Evolutionary conservation across 1,140 invertebrate species (phyloP).

Genomic region (Cephus cinctus): DNA sequence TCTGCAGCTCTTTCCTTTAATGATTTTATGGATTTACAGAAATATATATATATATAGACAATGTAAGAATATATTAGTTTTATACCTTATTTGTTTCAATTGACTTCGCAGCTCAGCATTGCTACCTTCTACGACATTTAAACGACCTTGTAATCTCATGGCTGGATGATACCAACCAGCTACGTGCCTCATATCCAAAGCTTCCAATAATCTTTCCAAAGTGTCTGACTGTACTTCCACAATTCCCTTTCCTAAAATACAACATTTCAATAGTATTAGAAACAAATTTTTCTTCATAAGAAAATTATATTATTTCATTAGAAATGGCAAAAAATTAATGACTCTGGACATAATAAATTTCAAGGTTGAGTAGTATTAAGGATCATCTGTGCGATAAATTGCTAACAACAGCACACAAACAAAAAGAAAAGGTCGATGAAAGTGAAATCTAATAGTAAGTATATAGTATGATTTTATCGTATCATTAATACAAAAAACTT

Average conservation of each 20-base stretch:
- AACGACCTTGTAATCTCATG: slow-evolving; percentile 68
- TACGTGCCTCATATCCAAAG: slow-evolving; percentile 67
- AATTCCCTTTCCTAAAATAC: slow-evolving; percentile 42
- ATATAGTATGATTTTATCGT: no score
- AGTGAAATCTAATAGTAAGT: no score
- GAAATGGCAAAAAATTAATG: no score
- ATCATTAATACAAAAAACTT: slow-evolving; percentile 35
- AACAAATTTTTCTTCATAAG: slow-evolving; percentile 15
- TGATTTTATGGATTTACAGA: slow-evolving; percentile 9
- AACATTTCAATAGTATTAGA: slow-evolving; percentile 29
- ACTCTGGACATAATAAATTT: no score
- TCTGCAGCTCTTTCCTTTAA: slow-evolving; percentile 35
- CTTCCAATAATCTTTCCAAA: slow-evolving; percentile 61
- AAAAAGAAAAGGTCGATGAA: no score
- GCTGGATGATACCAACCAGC: slow-evolving; percentile 76
- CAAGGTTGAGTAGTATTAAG: neutral
- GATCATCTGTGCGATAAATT: no score
- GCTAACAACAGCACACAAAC: slow-evolving; percentile 21
- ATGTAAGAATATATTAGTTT: neutral
- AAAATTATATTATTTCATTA: neutral
- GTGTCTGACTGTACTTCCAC: slow-evolving; percentile 59
- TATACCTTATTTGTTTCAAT: slow-evolving; percentile 50
- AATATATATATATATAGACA: neutral
- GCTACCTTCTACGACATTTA: slow-evolving; percentile 62
- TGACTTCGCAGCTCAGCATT: slow-evolving; percentile 61